Base-by-base conservation (phyloP, 2,113 vertebrate species). In the Phyllostomus discolor region DNA sequence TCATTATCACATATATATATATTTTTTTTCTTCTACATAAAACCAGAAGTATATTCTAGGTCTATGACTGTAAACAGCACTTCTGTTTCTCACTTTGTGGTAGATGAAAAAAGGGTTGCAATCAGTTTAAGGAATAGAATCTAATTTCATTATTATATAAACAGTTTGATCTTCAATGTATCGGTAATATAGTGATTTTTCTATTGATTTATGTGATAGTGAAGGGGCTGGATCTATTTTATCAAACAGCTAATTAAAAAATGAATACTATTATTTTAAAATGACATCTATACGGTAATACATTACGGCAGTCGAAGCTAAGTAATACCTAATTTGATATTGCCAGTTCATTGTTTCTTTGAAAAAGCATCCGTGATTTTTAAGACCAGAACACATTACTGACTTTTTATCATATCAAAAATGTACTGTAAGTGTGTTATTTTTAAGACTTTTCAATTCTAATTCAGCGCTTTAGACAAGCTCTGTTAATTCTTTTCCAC, bases 101-200 rank as follows among this genome's bases (percentile, higher is more conserved):
- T 24, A 92, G 12, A 70, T 94, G 16, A 59, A 91, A 33, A 90
- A 96, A 85, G 5, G 15, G 10, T 59, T 72, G 8, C 16, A 70
- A 66, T 90, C 24, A 66, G 3, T 24, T 35, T 50, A 69, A 64
- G 2, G 6, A 62, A 69, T 72, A 69, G 54, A n/a, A 2, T 90
- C 16, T 95, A 81, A 92, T 94, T 97, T 84, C 78, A 4, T 64
- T 14, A 79, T 54, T 94, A 76, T 50, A 93, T 41, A 28, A 78
- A 94, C 88, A 73, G 33, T 24, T 92, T 94, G 1, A 35, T 75
- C 22, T 10, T 81, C 64, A 81, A 50, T 80, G 72, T 97, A 89
- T 75, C 1, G 43, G 6, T 24, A 35, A 38, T 69, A 52, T 22
- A 90, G 0, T 2, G 87, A 54, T 69, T 82, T 10, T 91, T 67